These are phyloP conservation scores for Micromussa lordhowensis DNA, from an alignment of 92 coral and sea anemone species.

Conservation along the genomic window DNA sequence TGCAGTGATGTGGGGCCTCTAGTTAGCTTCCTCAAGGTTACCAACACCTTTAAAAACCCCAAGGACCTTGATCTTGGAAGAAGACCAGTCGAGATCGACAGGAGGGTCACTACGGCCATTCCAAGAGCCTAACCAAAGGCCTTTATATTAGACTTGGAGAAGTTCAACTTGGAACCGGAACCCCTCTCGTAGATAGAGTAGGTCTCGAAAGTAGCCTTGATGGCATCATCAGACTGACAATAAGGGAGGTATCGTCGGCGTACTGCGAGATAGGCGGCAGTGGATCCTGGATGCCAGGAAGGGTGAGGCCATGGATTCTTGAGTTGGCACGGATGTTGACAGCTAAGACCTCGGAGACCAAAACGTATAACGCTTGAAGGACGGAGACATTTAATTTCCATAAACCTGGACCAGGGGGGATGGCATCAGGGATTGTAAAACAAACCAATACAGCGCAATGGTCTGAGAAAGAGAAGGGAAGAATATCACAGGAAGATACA, in stretches of 20 bases:
- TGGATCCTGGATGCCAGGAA: neutral
- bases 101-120: conserved; percentile 28
- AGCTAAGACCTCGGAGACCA: conserved; percentile 37
- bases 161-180: conserved; percentile 64
- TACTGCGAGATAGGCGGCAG: conserved; percentile 71
- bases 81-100: conserved; percentile 54
- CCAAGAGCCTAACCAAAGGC: conserved; percentile 68
- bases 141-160: conserved; percentile 43
- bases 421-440: neutral
- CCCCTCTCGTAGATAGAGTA: conserved; percentile 56
- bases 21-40: conserved; percentile 12
- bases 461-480: conserved; percentile 28
- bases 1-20: conserved; percentile 34
- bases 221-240: conserved; percentile 46
- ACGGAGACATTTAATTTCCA: too few species aligned
- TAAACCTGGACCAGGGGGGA: too few species aligned
- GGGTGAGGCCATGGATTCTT: neutral
- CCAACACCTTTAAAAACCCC: conserved; percentile 50
- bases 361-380: too few species aligned
- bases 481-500: neutral
- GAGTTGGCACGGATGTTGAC: neutral
- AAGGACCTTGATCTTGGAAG: conserved; percentile 26
- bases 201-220: too few species aligned
- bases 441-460: neutral
- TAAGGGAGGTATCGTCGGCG: conserved; percentile 68